Percentiles rank a stretch among this genome's conserved stretches.
These are phyloP conservation scores for Sphecodes monilicornis DNA, from an alignment of 2,888 invertebrate species.

Conservation along the genomic window DNA sequence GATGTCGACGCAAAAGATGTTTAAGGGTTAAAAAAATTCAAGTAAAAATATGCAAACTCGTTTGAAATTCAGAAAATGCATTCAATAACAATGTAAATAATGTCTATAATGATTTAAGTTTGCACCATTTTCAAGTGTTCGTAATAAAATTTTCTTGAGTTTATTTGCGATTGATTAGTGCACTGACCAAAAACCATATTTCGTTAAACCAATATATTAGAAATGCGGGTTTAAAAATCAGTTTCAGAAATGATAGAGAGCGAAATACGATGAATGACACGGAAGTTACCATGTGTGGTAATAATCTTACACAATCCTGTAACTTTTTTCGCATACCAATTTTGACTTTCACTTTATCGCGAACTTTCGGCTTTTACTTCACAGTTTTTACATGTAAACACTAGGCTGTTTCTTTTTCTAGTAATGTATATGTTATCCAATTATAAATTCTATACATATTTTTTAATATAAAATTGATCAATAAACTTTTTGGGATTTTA, in stretches of 20 bases:
- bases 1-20: too few species aligned
- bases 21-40: too few species aligned
- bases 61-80: too few species aligned
- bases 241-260: not conserved
- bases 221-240: not conserved
- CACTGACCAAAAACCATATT: too few species aligned
- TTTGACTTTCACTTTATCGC: slow-evolving; percentile 1
- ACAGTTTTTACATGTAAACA: not conserved
- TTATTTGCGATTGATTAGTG: too few species aligned
- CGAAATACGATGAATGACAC: not conserved
- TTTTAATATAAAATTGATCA: not conserved
- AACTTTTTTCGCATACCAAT: slow-evolving; percentile 1
- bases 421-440: not conserved
- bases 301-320: slow-evolving; percentile 1
- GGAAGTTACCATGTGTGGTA: not conserved
- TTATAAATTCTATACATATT: not conserved
- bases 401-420: not conserved
- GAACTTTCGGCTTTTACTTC: not conserved
- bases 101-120: too few species aligned
- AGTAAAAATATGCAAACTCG: too few species aligned
- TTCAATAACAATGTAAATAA: too few species aligned
- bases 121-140: too few species aligned
- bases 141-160: too few species aligned
- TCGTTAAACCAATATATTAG: too few species aligned
- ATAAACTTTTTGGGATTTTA: not conserved